These are phyloP conservation scores for Ichneumoninae sp. DNA, from an alignment of 2,888 invertebrate genomes.

Conservation along the genomic window DNA sequence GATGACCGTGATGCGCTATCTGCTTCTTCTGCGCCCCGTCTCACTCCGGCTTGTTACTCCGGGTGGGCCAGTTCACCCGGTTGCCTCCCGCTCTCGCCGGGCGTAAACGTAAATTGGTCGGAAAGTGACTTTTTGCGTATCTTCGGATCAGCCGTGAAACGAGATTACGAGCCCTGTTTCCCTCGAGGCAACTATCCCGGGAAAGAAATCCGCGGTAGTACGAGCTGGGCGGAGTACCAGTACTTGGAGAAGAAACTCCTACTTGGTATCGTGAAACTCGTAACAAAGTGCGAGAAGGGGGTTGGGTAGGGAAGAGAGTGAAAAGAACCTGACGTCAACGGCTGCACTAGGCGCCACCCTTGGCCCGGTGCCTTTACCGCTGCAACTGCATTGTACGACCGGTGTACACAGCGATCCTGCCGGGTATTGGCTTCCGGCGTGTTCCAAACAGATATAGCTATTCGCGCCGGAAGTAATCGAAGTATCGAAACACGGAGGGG, in stretches of 20 bases:
- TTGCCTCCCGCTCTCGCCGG: background rate
- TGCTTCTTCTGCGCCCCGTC: background rate
- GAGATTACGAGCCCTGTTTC: constrained; percentile 49
- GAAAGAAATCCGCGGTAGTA: background rate
- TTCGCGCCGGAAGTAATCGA: constrained; percentile 36
- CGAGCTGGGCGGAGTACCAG: background rate
- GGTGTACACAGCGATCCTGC: background rate
- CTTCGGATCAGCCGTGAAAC: constrained; percentile 63
- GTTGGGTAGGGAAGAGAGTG: constrained; percentile 25
- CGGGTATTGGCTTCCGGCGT: background rate
- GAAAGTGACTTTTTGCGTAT: constrained; percentile 58
- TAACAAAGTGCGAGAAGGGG: constrained; percentile 58
- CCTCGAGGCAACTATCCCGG: background rate
- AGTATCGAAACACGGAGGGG: constrained; percentile 34
- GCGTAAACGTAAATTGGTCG: constrained; percentile 63
- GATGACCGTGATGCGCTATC: constrained; percentile 44
- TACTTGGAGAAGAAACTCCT: constrained; percentile 29
- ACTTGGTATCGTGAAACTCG: constrained; percentile 55
- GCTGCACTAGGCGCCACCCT: constrained; percentile 50
- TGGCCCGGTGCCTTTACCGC: constrained; percentile 62
- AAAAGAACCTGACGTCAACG: constrained; percentile 63
- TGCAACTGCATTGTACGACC: constrained; percentile 46
- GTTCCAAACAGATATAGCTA: constrained; percentile 7
- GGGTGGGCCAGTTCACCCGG: background rate
- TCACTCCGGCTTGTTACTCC: constrained; percentile 1